Base-by-base conservation (phyloP, 2,113 vertebrate genomes). In the Acrocephalus arundinaceus region DNA sequence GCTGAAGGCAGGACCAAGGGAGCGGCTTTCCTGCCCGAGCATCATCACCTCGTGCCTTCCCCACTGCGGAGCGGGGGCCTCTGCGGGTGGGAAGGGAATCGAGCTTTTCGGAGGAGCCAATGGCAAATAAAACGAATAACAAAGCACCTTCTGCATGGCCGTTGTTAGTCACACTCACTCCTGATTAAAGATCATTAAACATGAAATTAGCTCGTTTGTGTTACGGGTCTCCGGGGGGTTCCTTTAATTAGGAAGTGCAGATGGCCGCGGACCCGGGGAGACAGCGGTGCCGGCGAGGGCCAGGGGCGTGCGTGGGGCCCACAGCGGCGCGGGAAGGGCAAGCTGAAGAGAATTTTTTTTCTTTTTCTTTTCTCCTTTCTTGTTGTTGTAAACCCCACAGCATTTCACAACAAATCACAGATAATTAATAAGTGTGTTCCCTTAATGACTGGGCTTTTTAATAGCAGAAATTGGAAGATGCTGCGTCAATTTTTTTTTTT, bases 121-220 rank as follows among this genome's bases (percentile, higher is more conserved):
- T 46, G 79, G 85, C 70, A 95, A 91, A 87, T 61, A 70, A 95
- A 93, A 94, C 24, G 73, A 93, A 54, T 76, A 96, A 96, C 94
- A 94, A 95, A 95, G 93, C 93, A 97, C 97, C 97, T 98, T 97
- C 97, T 97, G 97, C 96, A 87, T 65, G 37, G 95, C 96, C 95
- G 95, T 92, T 97, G 96, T 91, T 97, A 96, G 97, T 97, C 88
- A 57, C 72, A 74, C 97, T 98, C 94, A 24, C 96, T 97, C 96
- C 97, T 98, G 97, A 98, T 98, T 98, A 98, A 98, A 98, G 97
- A 97, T 98, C 98, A 97, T 98, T 98, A 98, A 97, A 98, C 97
- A 98, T 97, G 97, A 98, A 98, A 98, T 98, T 97, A 98, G 97
- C 97, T 97, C 95, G 13, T 98, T 98, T 97, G 96, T 97, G 96